These are phyloP conservation scores for Macroteleia sp. DNA, from an alignment of 2,888 invertebrate species.

Conservation along the genomic window DNA sequence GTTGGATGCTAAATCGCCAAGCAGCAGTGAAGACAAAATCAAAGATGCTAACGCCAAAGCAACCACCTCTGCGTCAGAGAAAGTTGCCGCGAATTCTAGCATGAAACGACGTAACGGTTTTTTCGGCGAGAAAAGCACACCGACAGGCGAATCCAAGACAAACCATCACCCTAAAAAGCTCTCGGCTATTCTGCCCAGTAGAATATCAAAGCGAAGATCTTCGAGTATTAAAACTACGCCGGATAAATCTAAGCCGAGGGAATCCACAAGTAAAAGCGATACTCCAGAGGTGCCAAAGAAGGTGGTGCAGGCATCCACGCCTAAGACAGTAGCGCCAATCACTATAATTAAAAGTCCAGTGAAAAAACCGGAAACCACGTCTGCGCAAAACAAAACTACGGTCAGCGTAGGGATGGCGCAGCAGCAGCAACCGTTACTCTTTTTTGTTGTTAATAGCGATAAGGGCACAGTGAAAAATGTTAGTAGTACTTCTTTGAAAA, in stretches of 20 bases:
- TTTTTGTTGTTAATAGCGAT: slow-evolving; percentile 48
- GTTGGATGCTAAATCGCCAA: not conserved
- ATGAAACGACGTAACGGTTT: slow-evolving; percentile 49
- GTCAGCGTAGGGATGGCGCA: slow-evolving; percentile 12
- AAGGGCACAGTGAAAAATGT: slow-evolving; percentile 19
- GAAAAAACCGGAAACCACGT: slow-evolving; percentile 4
- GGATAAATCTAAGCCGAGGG: slow-evolving; percentile 11
- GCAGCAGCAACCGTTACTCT: slow-evolving; percentile 24
- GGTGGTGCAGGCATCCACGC: not conserved
- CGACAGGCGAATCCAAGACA: slow-evolving; percentile 10
- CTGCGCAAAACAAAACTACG: slow-evolving; percentile 4
- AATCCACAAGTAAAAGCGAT: not conserved
- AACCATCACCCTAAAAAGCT: slow-evolving; percentile 51
- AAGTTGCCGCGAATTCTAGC: not conserved
- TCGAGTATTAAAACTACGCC: slow-evolving; percentile 12
- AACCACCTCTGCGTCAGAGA: not conserved
- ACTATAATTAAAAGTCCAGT: slow-evolving; percentile 29
- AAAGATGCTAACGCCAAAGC: not conserved
- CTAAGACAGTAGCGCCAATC: slow-evolving; percentile 33
- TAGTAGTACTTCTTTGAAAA: not conserved
- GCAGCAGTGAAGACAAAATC: slow-evolving; percentile 7
- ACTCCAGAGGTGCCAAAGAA: slow-evolving; percentile 2
- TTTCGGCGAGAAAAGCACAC: slow-evolving; percentile 37
- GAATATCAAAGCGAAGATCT: slow-evolving; percentile 34
- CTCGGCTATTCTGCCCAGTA: slow-evolving; percentile 50